Conservation (phyloP, 2,113 vertebrate species). For the Guaruba guarouba region DNA sequence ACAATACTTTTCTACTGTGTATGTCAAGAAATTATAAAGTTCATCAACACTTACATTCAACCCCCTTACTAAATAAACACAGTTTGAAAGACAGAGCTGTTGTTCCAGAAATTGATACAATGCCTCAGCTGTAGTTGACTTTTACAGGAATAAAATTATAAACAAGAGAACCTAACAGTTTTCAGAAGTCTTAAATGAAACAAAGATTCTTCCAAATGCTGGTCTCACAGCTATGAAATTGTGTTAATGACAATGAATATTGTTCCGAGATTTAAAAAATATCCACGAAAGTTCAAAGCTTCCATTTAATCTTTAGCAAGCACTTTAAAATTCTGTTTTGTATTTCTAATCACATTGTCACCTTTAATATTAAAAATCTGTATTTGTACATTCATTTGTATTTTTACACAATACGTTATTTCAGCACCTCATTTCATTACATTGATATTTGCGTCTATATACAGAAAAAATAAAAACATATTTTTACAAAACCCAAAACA, state of each 20-base stretch:
- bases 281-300: background rate
- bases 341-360: background rate
- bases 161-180: background rate
- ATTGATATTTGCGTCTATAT: background rate
- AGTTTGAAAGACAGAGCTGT: background rate
- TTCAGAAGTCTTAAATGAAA: background rate
- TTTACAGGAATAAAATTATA: background rate
- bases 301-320: background rate
- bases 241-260: background rate
- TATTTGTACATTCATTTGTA: background rate
- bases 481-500: rapidly evolving
- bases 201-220: background rate
- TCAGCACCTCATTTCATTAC: background rate
- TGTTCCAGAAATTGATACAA: background rate
- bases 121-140: background rate
- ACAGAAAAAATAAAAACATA: background rate
- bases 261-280: background rate
- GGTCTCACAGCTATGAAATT: background rate
- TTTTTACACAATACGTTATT: background rate
- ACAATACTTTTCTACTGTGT: background rate
- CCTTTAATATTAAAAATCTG: background rate
- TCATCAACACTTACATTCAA: background rate
- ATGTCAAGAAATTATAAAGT: background rate
- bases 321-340: background rate
- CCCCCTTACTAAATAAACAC: background rate